A percentile compares a stretch with the other conserved stretches of the same genome.
These are phyloP conservation scores for Drosophila takahashii DNA, from an alignment of 1,140 invertebrate genomes.

Conservation along the genomic window DNA sequence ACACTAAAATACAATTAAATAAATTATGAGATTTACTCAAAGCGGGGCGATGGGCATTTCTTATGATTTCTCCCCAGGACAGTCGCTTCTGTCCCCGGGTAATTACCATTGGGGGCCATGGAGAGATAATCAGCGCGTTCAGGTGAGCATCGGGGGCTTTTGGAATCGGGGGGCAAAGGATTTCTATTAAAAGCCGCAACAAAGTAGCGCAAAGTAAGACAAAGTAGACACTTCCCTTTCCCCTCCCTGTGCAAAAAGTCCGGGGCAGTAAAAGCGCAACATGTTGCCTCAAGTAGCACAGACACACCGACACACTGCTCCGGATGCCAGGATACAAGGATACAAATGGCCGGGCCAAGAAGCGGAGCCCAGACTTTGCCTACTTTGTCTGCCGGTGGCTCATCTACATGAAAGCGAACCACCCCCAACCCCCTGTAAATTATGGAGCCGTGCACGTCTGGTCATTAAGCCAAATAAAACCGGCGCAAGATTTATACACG, in stretches of 20 bases:
- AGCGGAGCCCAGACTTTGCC: slow-evolving; percentile 62
- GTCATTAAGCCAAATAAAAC: slow-evolving; percentile 85
- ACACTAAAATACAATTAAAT: slow-evolving; percentile 83
- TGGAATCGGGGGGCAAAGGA: slow-evolving; percentile 54
- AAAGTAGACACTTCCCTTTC: slow-evolving; percentile 59
- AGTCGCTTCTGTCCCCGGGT: slow-evolving; percentile 21
- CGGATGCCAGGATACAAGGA: slow-evolving; percentile 19
- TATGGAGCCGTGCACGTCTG: slow-evolving; percentile 83
- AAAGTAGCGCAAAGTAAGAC: slow-evolving; percentile 81
- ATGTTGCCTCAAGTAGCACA: slow-evolving; percentile 76
- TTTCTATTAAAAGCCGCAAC: slow-evolving; percentile 81
- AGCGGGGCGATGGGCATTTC: slow-evolving; percentile 13
- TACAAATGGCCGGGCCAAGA: slow-evolving; percentile 39
- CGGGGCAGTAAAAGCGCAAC: slow-evolving; percentile 75
- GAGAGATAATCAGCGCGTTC: slow-evolving; percentile 64
- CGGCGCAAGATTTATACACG: slow-evolving; percentile 83
- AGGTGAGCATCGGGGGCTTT: slow-evolving; percentile 41
- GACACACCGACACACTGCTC: slow-evolving; percentile 1
- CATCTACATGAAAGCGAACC: slow-evolving; percentile 66
- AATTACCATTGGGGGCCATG: slow-evolving; percentile 28
- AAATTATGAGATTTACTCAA: slow-evolving; percentile 79
- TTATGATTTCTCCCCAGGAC: slow-evolving; percentile 30
- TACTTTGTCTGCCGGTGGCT: slow-evolving; percentile 71
- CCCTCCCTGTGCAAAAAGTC: background rate
- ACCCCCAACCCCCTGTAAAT: slow-evolving; percentile 64